Evolutionary conservation across 2,113 vertebrate genomes (phyloP).

Genomic region (Sinocyclocheilus anshuiensis): DNA sequence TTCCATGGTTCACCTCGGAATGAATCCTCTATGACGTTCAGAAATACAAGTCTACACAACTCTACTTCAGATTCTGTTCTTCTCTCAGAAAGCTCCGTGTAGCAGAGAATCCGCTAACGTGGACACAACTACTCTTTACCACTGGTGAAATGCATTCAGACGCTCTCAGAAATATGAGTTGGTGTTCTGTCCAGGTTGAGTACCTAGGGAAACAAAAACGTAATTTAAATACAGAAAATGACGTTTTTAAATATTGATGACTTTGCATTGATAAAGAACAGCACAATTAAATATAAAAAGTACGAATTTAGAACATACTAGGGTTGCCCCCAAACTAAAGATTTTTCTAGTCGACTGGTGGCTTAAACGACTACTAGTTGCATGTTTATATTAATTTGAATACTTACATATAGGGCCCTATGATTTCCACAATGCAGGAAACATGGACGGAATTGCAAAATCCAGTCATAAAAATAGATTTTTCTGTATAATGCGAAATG

Average conservation of each 20-base stretch:
- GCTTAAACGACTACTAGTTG: not conserved
- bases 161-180: conserved; percentile 86
- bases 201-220: conserved; percentile 73
- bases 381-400: no score
- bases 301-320: no score
- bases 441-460: no score
- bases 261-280: not conserved
- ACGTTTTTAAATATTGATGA: not conserved
- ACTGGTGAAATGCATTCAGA: not conserved
- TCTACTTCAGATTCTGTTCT: conserved; percentile 31
- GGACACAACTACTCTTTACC: not conserved
- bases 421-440: no score
- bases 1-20: conserved; percentile 66
- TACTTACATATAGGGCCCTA: no score
- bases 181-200: conserved; percentile 92
- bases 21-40: conserved; percentile 59
- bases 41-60: conserved; percentile 64
- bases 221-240: not conserved
- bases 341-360: not conserved
- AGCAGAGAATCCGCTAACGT: not conserved
- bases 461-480: no score
- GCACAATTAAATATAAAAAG: not conserved
- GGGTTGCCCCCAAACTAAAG: no score
- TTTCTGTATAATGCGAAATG: no score
- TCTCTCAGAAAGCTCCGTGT: conserved; percentile 21